Conservation (phyloP, 2,113 vertebrate species). For the Oxyura jamaicensis region DNA sequence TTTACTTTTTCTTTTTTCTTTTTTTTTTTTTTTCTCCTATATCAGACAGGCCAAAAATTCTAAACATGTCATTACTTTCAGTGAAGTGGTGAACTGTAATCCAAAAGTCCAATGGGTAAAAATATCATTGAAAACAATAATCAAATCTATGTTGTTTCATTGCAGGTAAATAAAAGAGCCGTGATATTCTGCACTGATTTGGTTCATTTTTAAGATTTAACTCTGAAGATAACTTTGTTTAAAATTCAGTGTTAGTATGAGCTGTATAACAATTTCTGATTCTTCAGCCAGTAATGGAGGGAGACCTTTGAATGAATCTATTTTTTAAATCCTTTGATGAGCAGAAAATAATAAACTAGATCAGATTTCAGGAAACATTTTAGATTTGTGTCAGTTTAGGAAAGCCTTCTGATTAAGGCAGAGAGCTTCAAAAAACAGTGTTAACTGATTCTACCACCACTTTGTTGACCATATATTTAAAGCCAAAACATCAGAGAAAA, state of each 20-base stretch:
- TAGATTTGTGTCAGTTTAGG: neutral
- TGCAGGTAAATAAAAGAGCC: neutral
- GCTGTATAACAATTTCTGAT: neutral
- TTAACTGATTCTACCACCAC: neutral
- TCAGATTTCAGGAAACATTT: neutral
- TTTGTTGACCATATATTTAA: neutral
- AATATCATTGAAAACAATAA: neutral
- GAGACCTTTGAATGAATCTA: neutral
- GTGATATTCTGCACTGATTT: neutral
- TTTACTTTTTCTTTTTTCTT: neutral
- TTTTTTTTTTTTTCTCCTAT: neutral
- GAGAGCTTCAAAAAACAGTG: neutral
- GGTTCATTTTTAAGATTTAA: neutral
- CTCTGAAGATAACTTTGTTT: neutral
- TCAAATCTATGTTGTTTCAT: neutral
- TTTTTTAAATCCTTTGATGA: neutral
- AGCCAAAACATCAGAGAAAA: neutral
- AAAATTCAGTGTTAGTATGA: neutral
- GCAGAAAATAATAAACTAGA: neutral
- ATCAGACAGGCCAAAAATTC: neutral
- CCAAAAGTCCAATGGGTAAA: neutral
- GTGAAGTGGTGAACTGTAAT: fast-evolving
- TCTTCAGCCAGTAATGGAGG: neutral
- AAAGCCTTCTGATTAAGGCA: neutral
- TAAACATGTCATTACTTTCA: neutral